Conservation (phyloP, 2,113 vertebrate genomes). For the Lepidothrix coronata region DNA sequence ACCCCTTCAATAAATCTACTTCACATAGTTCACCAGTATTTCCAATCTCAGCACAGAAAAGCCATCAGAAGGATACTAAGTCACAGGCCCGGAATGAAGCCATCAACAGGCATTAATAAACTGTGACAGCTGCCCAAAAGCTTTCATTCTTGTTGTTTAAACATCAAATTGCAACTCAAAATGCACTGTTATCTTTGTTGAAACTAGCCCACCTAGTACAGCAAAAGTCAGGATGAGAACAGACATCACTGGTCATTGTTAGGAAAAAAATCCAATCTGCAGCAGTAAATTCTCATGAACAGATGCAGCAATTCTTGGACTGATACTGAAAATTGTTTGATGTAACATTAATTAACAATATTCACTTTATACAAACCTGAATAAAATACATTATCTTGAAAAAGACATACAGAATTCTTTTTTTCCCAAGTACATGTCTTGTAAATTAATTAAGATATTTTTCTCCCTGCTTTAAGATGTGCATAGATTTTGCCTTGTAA, state of each 20-base stretch:
- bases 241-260: constrained; percentile 67
- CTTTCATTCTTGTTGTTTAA: constrained; percentile 82
- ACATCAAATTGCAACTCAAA: constrained; percentile 77
- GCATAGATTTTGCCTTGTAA: neutral
- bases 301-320: neutral
- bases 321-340: neutral
- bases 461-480: neutral
- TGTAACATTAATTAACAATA: neutral
- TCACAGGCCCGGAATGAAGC: constrained; percentile 80
- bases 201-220: constrained; percentile 79
- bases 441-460: neutral
- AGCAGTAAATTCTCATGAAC: constrained; percentile 53
- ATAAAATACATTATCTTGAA: neutral
- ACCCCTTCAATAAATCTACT: constrained; percentile 43
- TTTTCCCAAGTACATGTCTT: neutral
- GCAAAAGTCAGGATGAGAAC: constrained; percentile 70
- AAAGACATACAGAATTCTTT: neutral
- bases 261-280: constrained; percentile 16
- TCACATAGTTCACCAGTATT: constrained; percentile 64
- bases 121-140: constrained; percentile 82
- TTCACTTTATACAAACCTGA: neutral
- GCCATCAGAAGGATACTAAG: constrained; percentile 37
- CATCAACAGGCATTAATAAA: constrained; percentile 81
- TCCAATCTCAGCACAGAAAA: constrained; percentile 67
- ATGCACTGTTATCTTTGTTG: constrained; percentile 81